Evolutionary conservation across 2,113 vertebrate genomes (phyloP), one percentile per base, ranked within the genome.

Genomic region (Brachionichthys hirsutus): DNA sequence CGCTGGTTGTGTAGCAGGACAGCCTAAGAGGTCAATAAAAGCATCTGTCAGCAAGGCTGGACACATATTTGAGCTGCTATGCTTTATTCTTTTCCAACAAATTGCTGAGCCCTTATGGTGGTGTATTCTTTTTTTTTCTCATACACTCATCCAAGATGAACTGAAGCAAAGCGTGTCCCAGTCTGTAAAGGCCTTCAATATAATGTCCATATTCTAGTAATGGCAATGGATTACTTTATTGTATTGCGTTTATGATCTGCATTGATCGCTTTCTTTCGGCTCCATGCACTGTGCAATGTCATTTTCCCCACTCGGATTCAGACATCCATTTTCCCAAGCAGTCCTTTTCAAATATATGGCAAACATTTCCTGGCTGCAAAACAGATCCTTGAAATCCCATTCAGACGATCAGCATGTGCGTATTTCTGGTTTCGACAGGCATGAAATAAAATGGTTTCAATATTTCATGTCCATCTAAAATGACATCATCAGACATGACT

Each of bases 161-260:
- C 73, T 54, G 50, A 60, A 72, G 60, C 72, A 62, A 60, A 73
- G 59, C 62, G 30, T 85, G 71, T 72, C 56, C 83, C 77, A 43
- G 41, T 70, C 49, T 44, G 71, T 57, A 78, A 68, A 74, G 69
- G 65, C 73, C 50, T 85, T 77, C 73, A 54, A 77, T 75, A 74
- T 69, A 67, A 70, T 84, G 84, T 48, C 78, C 71, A 84, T 86
- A 85, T 85, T 84, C 76, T 70, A 47, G 75, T 88, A 89, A 88
- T 87, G 78, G 79, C 85, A 85, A 81, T 85, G 69, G 87, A 88
- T 89, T 82, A 83, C 77, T 82, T 78, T 86, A 89, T 87, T 73
- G 88, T 88, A 88, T 89, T 88, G 66, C 85, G 76, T 88, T 89
- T 89, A 89, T 88, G 86, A 86, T 87, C 76, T 68, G 48, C 79